A percentile compares a stretch with the other conserved stretches of the same genome.
phyloP scores from a whole-genome alignment of 2,113 vertebrate genomes.

The Cichladusa arquata region DNA sequence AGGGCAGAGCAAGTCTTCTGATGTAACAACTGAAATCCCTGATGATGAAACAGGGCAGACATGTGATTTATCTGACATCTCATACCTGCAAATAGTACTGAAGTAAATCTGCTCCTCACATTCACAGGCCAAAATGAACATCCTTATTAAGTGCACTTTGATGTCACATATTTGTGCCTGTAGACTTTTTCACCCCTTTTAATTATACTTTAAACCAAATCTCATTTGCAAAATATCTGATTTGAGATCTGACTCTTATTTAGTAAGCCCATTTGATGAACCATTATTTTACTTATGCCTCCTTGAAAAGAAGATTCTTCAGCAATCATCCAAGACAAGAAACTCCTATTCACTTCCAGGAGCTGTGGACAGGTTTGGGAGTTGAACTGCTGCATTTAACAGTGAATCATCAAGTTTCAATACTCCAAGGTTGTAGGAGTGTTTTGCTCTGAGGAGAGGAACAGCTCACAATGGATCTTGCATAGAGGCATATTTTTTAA shows the following conservation, averaged over 20 bases:
- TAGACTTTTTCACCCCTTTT: not conserved
- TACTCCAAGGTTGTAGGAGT: not conserved
- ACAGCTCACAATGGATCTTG: not conserved
- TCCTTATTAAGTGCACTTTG: not conserved
- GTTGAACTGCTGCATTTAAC: not conserved
- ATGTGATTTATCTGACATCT: not conserved
- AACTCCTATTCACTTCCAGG: not conserved
- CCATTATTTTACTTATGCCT: not conserved
- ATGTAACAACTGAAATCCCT: not conserved
- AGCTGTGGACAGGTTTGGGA: not conserved
- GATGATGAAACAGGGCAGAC: not conserved
- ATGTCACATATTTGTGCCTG: not conserved
- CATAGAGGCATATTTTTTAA: not conserved
- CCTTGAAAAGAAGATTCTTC: not conserved
- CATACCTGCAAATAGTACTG: not conserved
- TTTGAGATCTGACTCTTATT: not conserved
- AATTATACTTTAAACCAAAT: not conserved
- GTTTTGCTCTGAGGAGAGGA: not conserved
- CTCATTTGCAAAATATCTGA: not conserved
- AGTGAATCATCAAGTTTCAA: conserved; percentile 16
- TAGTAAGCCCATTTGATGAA: not conserved
- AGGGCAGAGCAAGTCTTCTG: not conserved
- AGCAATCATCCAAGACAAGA: not conserved
- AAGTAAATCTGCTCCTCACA: not conserved
- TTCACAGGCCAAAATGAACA: not conserved